Evolutionary conservation across 2,888 invertebrate genomes (phyloP).

Genomic region (Doris montereyensis): DNA sequence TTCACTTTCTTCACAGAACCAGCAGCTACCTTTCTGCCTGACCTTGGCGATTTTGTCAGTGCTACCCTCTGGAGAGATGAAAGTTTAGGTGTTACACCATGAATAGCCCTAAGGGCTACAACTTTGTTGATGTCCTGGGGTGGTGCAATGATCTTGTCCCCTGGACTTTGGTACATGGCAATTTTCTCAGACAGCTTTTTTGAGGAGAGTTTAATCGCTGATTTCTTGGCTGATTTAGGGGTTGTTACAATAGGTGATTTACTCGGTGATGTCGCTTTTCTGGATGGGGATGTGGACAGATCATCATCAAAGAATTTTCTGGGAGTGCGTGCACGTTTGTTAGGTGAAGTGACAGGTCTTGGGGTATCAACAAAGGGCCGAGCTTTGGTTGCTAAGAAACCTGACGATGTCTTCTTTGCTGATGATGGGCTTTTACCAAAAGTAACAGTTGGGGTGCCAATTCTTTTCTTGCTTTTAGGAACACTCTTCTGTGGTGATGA

Average conservation of each 20-base stretch:
- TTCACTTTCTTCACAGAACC: slow-evolving; percentile 41
- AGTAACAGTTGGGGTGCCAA: not conserved
- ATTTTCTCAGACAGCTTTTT: slow-evolving; percentile 33
- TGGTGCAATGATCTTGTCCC: slow-evolving; percentile 48
- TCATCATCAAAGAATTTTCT: slow-evolving; percentile 34
- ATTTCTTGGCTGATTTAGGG: slow-evolving; percentile 45
- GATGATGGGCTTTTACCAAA: not conserved
- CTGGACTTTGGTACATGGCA: slow-evolving; percentile 36
- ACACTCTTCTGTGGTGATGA: not conserved
- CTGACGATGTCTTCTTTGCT: slow-evolving; percentile 28
- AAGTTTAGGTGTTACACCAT: slow-evolving; percentile 64
- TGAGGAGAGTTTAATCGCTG: slow-evolving; percentile 34
- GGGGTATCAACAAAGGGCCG: slow-evolving; percentile 26
- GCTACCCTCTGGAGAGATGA: slow-evolving; percentile 32
- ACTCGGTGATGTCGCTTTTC: not conserved
- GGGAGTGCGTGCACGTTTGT: slow-evolving; percentile 18
- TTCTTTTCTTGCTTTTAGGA: not conserved
- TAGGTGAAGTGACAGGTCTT: slow-evolving; percentile 18
- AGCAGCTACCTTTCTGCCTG: slow-evolving; percentile 31
- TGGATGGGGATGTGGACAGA: not conserved
- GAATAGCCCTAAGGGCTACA: slow-evolving; percentile 64
- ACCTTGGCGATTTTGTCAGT: slow-evolving; percentile 13
- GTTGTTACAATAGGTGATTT: slow-evolving; percentile 7
- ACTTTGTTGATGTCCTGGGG: slow-evolving; percentile 58
- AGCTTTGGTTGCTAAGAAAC: slow-evolving; percentile 6